Percentiles rank a stretch among this genome's conserved stretches.
These are phyloP conservation scores for Ylistrum balloti DNA, from an alignment of 1,140 invertebrate genomes.

Conservation along the genomic window DNA sequence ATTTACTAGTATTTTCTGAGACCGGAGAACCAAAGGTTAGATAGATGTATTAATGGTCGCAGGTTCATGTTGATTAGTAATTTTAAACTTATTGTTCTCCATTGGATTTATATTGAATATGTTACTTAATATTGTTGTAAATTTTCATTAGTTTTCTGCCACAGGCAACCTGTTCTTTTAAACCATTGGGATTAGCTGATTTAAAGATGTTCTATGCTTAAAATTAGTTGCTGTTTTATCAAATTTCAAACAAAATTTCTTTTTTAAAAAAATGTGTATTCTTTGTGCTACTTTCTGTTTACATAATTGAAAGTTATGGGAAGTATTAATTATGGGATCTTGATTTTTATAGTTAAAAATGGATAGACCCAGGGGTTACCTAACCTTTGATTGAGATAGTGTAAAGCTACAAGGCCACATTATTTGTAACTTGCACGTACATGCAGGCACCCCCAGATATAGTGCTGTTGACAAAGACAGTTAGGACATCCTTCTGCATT, in stretches of 20 bases:
- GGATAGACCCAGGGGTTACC: background rate
- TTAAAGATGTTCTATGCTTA: background rate
- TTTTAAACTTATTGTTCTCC: no score
- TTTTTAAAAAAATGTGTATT: no score
- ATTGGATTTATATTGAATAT: no score
- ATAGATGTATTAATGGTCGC: no score
- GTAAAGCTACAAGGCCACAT: conserved; percentile 8
- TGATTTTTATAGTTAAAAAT: background rate
- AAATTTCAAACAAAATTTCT: background rate
- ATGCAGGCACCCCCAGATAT: background rate
- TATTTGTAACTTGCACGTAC: background rate
- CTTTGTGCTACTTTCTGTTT: background rate
- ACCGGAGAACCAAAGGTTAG: no score
- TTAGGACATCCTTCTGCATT: background rate
- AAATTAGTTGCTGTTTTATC: background rate
- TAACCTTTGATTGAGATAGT: background rate
- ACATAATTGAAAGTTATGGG: background rate
- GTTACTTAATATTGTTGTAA: no score
- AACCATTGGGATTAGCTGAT: no score
- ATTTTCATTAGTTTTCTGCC: no score
- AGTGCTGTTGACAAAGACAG: background rate
- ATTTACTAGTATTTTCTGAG: no score
- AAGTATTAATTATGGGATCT: background rate
- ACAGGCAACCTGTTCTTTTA: no score
- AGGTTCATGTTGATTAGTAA: no score